These are phyloP conservation scores for Xenotilapia flavipinnis DNA, from an alignment of 2,113 vertebrate species.

Conservation along the genomic window DNA sequence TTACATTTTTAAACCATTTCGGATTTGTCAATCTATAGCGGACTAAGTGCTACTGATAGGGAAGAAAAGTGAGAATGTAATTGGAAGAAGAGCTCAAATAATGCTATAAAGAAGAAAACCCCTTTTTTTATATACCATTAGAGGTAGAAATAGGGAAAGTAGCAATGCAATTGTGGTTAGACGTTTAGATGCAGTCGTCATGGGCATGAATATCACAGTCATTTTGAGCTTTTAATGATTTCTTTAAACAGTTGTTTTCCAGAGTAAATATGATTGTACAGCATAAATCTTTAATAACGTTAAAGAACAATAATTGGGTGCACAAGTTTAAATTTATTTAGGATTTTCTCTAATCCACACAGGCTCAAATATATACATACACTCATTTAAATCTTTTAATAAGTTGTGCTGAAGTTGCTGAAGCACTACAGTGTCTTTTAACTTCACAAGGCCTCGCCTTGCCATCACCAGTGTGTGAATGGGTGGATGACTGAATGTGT, in stretches of 20 bases:
- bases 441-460: background rate
- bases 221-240: background rate
- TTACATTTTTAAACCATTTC: background rate
- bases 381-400: background rate
- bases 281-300: background rate
- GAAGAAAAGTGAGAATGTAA: background rate
- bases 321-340: background rate
- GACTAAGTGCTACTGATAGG: background rate
- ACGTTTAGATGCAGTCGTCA: background rate
- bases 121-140: background rate
- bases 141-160: background rate
- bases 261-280: background rate
- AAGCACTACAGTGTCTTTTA: background rate
- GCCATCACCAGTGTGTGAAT: background rate
- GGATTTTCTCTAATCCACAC: background rate
- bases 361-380: background rate
- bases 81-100: background rate
- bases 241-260: background rate
- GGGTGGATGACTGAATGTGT: background rate
- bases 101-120: background rate
- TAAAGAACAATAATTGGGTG: background rate
- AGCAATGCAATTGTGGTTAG: background rate
- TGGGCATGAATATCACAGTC: background rate
- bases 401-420: background rate
- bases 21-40: background rate